A percentile compares a stretch with the other conserved stretches of the same genome.
Conservation (phyloP, 2,888 invertebrate species). For the Caenorhabditis sp. region DNA sequence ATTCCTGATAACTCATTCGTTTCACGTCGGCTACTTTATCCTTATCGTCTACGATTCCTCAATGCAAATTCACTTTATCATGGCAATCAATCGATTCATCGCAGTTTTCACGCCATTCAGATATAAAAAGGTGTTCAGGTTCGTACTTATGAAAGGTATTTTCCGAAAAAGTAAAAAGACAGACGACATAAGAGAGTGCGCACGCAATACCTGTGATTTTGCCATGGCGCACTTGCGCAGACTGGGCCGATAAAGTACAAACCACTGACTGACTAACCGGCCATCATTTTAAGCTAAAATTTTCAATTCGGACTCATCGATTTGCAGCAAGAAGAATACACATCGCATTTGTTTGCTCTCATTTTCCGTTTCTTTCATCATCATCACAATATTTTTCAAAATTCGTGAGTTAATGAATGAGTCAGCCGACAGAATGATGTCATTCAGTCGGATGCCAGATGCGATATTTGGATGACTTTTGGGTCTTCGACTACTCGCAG, state of each 20-base stretch:
- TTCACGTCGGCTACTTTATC: slow-evolving; percentile 9
- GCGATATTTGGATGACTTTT: slow-evolving; percentile 10
- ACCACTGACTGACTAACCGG: no score
- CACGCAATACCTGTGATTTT: no score
- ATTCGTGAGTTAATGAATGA: slow-evolving; percentile 2
- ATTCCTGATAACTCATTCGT: slow-evolving; percentile 1
- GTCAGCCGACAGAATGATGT: no score
- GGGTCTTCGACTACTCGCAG: slow-evolving; percentile 14
- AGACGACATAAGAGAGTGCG: no score
- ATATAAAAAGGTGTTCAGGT: slow-evolving; percentile 1
- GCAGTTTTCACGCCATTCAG: slow-evolving; percentile 12
- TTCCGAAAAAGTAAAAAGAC: no score
- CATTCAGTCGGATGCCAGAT: slow-evolving; percentile 14
- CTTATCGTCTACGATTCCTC: slow-evolving; percentile 9
- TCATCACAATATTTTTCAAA: slow-evolving; percentile 9
- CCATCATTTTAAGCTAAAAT: background rate
- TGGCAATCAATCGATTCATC: slow-evolving; percentile 9
- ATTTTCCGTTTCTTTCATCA: background rate
- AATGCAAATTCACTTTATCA: slow-evolving; percentile 23
- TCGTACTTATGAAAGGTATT: background rate
- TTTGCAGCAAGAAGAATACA: slow-evolving; percentile 1
- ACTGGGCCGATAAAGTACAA: no score
- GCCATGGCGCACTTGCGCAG: no score
- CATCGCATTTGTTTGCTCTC: background rate
- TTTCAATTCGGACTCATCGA: background rate